Percentiles rank a stretch among this genome's conserved stretches.
phyloP scores from a whole-genome alignment of 2,113 vertebrate species.

The Rutilus rutilus region DNA sequence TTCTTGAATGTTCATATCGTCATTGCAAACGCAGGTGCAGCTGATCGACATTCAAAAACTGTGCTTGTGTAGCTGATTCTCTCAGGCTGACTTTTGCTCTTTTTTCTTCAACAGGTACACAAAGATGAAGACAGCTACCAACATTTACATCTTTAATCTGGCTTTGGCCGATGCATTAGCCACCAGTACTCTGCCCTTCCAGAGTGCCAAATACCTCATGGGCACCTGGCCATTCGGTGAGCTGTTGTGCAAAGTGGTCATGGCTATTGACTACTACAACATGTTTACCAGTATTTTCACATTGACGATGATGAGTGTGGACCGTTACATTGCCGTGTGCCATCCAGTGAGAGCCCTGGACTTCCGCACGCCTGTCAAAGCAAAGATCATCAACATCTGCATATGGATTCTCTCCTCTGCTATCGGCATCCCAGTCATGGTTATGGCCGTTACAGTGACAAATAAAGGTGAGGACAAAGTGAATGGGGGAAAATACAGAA shows the following conservation, averaged over 20 bases:
- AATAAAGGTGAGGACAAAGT: conserved; percentile 77
- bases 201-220: conserved; percentile 96
- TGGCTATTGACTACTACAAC: conserved; percentile 98
- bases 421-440: conserved; percentile 91
- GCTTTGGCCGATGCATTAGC: conserved; percentile 90
- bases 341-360: conserved; percentile 92
- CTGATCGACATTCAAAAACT: not conserved
- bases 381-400: conserved; percentile 94
- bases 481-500: not conserved
- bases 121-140: conserved; percentile 98
- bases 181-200: conserved; percentile 96
- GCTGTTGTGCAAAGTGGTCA: conserved; percentile 87
- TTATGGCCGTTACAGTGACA: conserved; percentile 86
- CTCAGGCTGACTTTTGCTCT: not conserved
- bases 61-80: not conserved
- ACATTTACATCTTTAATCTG: conserved; percentile 99
- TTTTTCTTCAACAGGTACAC: conserved; percentile 83
- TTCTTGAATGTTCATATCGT: not conserved
- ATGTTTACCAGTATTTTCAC: conserved; percentile 99
- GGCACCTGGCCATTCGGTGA: conserved; percentile 94
- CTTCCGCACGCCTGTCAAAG: conserved; percentile 91
- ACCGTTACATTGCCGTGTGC: conserved; percentile 94
- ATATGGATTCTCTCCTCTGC: conserved; percentile 94
- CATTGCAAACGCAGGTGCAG: conserved; percentile 22
- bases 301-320: conserved; percentile 98